phyloP scores from a whole-genome alignment of 2,888 invertebrate genomes.

The Drosophila macrothrix region DNA sequence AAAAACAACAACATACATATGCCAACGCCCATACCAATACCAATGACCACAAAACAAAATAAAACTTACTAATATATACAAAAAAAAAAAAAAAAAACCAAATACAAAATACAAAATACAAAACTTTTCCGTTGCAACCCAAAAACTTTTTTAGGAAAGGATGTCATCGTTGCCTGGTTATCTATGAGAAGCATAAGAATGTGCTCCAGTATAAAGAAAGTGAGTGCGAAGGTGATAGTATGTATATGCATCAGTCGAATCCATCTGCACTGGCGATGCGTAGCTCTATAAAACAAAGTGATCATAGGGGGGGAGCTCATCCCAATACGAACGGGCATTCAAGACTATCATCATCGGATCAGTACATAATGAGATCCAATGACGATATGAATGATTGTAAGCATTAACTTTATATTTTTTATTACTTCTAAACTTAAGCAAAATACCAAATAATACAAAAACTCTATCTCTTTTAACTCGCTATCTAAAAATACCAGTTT shows the following conservation, averaged over 20 bases:
- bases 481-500: slow-evolving; percentile 75
- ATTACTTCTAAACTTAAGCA: slow-evolving; percentile 63
- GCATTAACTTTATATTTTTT: slow-evolving; percentile 83
- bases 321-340: slow-evolving; percentile 86
- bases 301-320: slow-evolving; percentile 86
- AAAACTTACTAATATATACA: slow-evolving; percentile 28
- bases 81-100: slow-evolving; percentile 16
- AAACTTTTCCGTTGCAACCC: slow-evolving; percentile 72
- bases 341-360: slow-evolving; percentile 86
- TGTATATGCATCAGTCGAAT: slow-evolving; percentile 86
- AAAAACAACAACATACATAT: slow-evolving; percentile 33
- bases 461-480: slow-evolving; percentile 73
- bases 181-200: slow-evolving; percentile 97
- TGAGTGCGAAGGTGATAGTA: slow-evolving; percentile 89
- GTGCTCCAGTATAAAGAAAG: slow-evolving; percentile 99
- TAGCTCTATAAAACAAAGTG: slow-evolving; percentile 86
- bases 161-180: slow-evolving; percentile 97
- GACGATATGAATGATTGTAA: slow-evolving; percentile 86
- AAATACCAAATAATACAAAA: slow-evolving; percentile 52
- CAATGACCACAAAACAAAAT: slow-evolving; percentile 3
- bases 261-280: slow-evolving; percentile 86
- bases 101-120: slow-evolving; percentile 41
- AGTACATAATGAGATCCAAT: slow-evolving; percentile 86
- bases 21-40: slow-evolving; percentile 45
- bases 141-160: slow-evolving; percentile 90